These are phyloP conservation scores for Miltochrista miniata DNA, from an alignment of 2,888 invertebrate species.

Conservation along the genomic window DNA sequence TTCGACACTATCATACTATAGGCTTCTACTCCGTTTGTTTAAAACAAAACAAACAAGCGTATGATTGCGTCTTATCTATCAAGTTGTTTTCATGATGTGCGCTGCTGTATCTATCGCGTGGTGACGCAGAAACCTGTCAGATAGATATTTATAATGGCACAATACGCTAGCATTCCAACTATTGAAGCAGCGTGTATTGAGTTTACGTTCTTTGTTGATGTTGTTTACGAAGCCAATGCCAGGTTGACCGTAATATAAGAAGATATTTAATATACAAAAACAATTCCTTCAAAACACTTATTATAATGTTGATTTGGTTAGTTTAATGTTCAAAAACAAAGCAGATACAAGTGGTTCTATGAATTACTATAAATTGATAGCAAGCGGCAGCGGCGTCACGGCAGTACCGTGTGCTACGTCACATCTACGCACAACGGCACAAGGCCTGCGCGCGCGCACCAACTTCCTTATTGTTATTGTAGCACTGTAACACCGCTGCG, in stretches of 20 bases:
- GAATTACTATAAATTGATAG: conserved; percentile 18
- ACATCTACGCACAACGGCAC: conserved; percentile 60
- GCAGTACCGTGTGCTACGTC: conserved; percentile 66
- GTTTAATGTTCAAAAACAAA: conserved; percentile 25
- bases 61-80: conserved; percentile 43
- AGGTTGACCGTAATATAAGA: too few relatives aligned
- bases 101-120: conserved; percentile 29
- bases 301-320: conserved; percentile 10
- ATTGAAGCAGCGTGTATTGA: conserved; percentile 40
- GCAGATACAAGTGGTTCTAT: conserved; percentile 14
- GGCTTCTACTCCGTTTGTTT: conserved; percentile 11
- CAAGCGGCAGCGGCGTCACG: conserved; percentile 50
- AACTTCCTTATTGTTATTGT: conserved; percentile 59
- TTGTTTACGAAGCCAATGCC: conserved; percentile 10
- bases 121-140: conserved; percentile 50
- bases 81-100: conserved; percentile 52
- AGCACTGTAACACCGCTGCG: conserved; percentile 39
- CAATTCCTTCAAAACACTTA: background rate
- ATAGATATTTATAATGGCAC: conserved; percentile 33
- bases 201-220: conserved; percentile 24
- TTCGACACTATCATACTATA: conserved; percentile 9
- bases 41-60: conserved; percentile 14
- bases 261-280: background rate
- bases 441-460: conserved; percentile 53
- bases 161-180: conserved; percentile 28